Evolutionary conservation across 2,888 invertebrate species (phyloP).

Genomic region (Lypha dubia): DNA sequence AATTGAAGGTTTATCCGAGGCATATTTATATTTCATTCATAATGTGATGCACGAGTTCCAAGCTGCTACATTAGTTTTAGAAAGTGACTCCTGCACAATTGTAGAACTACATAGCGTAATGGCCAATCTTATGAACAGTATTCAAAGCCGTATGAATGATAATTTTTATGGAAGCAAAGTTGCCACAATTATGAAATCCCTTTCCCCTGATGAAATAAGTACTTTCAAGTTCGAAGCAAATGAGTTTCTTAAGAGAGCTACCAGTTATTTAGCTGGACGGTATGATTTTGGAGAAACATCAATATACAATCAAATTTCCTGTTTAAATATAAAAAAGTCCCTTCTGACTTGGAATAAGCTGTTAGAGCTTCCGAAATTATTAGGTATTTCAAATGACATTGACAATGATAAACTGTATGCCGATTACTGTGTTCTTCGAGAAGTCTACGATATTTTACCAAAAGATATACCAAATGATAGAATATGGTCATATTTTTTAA

Average conservation of each 20-base stretch:
- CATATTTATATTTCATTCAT: no score
- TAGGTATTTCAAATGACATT: no score
- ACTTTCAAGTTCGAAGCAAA: neutral
- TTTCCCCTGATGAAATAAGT: no score
- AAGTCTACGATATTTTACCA: no score
- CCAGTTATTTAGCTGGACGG: no score
- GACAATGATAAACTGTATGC: no score
- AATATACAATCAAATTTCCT: slow-evolving; percentile 6
- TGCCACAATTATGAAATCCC: no score
- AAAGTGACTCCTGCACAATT: no score
- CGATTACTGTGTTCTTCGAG: no score
- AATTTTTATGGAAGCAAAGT: neutral
- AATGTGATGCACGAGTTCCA: no score
- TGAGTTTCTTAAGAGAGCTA: neutral
- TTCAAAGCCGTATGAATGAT: slow-evolving; percentile 56
- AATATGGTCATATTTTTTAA: slow-evolving; percentile 12
- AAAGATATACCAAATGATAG: no score
- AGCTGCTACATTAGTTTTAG: no score
- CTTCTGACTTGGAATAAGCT: slow-evolving; percentile 31
- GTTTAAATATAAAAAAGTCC: slow-evolving; percentile 16
- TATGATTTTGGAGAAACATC: neutral
- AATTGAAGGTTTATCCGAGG: slow-evolving; percentile 32
- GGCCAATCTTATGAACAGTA: slow-evolving; percentile 46
- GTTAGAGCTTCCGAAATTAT: neutral
- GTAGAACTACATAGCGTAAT: slow-evolving; percentile 45